phyloP scores from a whole-genome alignment of 2,888 invertebrate genomes.

The Cenopis cana region DNA sequence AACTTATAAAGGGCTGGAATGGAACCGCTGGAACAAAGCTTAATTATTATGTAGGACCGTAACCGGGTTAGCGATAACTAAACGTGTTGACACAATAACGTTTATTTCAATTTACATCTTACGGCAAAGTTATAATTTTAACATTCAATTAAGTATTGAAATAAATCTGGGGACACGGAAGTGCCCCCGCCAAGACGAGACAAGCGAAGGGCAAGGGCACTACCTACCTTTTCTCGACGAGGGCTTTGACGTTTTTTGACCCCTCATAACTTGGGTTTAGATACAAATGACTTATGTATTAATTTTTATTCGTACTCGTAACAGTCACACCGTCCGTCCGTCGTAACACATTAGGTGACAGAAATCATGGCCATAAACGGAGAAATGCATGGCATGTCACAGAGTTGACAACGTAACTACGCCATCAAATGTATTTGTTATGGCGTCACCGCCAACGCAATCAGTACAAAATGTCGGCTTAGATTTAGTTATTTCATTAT shows the following conservation, averaged over 20 bases:
- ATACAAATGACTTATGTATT: too few relatives aligned
- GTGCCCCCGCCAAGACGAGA: too few relatives aligned
- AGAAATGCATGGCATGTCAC: conserved; percentile 3
- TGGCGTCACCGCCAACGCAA: neutral
- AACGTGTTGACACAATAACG: conserved; percentile 35
- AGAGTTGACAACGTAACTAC: neutral
- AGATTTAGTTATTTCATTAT: neutral
- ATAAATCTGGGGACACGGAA: too few relatives aligned
- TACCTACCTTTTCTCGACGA: too few relatives aligned
- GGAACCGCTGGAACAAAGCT: conserved; percentile 38
- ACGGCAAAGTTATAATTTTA: conserved; percentile 14
- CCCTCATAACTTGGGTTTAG: too few relatives aligned
- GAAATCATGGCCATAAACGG: neutral
- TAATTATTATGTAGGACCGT: conserved; percentile 38
- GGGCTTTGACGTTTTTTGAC: too few relatives aligned
- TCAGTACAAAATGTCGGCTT: neutral
- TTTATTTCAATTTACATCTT: conserved; percentile 24
- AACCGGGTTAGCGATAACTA: conserved; percentile 38
- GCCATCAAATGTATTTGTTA: neutral
- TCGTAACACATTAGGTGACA: neutral
- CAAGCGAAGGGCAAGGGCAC: too few relatives aligned
- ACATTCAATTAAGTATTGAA: conserved; percentile 2
- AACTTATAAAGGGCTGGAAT: conserved; percentile 2
- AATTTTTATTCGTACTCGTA: too few relatives aligned
- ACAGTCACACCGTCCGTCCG: too few relatives aligned